phyloP scores from a whole-genome alignment of 2,113 vertebrate species.

The Chamaetylas fuelleborni region DNA sequence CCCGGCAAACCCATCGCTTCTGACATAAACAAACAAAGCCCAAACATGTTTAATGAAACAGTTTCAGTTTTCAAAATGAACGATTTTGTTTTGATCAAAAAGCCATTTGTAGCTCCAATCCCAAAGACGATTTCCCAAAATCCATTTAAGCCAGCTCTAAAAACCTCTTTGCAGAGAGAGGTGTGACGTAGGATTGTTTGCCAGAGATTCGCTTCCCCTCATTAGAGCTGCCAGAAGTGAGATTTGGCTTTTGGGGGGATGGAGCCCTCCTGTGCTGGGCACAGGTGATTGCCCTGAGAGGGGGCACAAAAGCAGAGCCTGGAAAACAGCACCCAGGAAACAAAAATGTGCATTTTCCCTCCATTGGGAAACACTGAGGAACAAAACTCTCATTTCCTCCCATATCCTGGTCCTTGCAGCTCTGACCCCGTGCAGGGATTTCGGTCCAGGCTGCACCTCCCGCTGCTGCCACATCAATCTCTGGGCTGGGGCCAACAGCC shows the following conservation, averaged over 20 bases:
- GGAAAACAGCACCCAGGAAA: background rate
- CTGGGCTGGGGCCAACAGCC: background rate
- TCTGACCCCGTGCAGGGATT: background rate
- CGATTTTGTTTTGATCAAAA: background rate
- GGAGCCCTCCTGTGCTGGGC: background rate
- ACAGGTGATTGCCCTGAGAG: background rate
- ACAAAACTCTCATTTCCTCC: fast-evolving
- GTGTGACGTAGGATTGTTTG: background rate
- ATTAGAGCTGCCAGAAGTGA: background rate
- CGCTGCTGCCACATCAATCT: fast-evolving
- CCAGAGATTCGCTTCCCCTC: background rate
- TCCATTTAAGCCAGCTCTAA: background rate
- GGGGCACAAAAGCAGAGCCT: background rate
- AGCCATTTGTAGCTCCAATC: conserved; percentile 23
- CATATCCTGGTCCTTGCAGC: fast-evolving
- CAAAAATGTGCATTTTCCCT: fast-evolving
- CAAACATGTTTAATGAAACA: conserved; percentile 64
- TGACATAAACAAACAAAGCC: conserved; percentile 42
- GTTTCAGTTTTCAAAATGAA: background rate
- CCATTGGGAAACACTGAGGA: fast-evolving
- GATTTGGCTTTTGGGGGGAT: background rate
- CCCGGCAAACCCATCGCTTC: background rate
- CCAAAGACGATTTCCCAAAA: background rate
- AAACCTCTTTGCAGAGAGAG: background rate
- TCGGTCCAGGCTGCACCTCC: fast-evolving